These are phyloP conservation scores for Myocastor coypus DNA, from an alignment of 2,113 vertebrate genomes.

Conservation along the genomic window DNA sequence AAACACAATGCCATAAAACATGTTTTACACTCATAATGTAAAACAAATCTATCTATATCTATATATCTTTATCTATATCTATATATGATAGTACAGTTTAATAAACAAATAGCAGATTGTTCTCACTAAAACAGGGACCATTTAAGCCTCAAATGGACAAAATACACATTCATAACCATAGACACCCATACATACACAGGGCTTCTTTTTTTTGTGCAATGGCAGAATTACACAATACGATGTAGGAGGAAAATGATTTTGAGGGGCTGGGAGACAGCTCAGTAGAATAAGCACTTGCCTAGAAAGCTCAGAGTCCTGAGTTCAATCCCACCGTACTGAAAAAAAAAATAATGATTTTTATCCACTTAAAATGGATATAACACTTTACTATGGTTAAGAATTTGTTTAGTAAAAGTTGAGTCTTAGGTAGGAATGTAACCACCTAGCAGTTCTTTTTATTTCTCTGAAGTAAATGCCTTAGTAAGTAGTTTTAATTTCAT, in stretches of 20 bases:
- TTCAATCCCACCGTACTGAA: too few species aligned
- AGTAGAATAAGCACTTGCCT: too few species aligned
- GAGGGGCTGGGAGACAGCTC: too few species aligned
- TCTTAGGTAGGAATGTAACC: background rate
- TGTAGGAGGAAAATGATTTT: background rate
- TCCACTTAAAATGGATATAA: background rate
- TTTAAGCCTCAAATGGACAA: background rate
- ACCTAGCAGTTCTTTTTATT: background rate
- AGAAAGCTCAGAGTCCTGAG: too few species aligned
- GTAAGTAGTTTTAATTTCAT: background rate
- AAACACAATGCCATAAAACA: conserved; percentile 10
- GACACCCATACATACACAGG: accelerated
- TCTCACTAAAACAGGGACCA: conserved; percentile 55
- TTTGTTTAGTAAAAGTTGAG: background rate
- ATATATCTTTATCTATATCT: conserved; percentile 70
- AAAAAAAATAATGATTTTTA: conserved; percentile 29
- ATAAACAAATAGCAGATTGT: conserved; percentile 20
- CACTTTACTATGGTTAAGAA: conserved; percentile 18
- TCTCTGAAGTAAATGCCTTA: background rate
- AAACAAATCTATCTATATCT: conserved; percentile 58
- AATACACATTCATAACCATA: background rate
- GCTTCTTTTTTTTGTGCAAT: background rate
- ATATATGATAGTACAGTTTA: conserved; percentile 66
- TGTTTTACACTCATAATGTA: conserved; percentile 51
- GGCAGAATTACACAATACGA: background rate